Conservation (phyloP, 2,797 vertebrate species). For the Danio jaintianensis region DNA sequence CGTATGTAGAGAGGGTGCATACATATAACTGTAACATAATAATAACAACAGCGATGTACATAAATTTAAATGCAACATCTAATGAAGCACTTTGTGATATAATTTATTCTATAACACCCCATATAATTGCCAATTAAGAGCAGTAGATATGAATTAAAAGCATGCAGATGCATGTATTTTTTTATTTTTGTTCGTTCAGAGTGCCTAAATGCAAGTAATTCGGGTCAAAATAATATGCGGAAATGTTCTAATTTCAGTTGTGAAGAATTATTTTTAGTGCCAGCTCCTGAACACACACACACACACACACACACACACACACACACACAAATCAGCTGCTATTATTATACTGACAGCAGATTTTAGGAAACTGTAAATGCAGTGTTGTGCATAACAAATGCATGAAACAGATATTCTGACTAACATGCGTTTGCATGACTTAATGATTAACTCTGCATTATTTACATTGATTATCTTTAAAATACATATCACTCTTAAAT, state of each 20-base stretch:
- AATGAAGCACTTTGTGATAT: conserved; percentile 19
- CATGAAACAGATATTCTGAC: background rate
- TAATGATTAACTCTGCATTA: background rate
- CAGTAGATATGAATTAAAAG: background rate
- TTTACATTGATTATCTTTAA: background rate
- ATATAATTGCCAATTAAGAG: conserved; percentile 11
- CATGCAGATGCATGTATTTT: background rate
- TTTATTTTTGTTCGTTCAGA: background rate
- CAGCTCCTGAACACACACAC: background rate
- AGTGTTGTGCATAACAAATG: background rate
- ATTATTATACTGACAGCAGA: too few relatives aligned
- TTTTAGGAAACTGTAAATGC: too few relatives aligned
- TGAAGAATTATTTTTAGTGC: background rate
- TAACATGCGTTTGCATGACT: background rate
- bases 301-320: too few relatives aligned
- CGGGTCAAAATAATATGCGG: background rate
- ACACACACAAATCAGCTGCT: too few relatives aligned
- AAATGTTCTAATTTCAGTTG: background rate
- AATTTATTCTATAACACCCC: conserved; percentile 33
- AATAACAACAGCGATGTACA: background rate
- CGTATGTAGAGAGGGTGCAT: background rate
- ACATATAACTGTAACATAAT: background rate
- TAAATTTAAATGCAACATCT: background rate
- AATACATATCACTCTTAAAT: background rate
- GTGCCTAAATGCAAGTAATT: background rate